Evolutionary conservation across 1,140 invertebrate species (phyloP), one percentile per base, ranked within the genome.

Genomic region (Armadillidium nasatum): DNA sequence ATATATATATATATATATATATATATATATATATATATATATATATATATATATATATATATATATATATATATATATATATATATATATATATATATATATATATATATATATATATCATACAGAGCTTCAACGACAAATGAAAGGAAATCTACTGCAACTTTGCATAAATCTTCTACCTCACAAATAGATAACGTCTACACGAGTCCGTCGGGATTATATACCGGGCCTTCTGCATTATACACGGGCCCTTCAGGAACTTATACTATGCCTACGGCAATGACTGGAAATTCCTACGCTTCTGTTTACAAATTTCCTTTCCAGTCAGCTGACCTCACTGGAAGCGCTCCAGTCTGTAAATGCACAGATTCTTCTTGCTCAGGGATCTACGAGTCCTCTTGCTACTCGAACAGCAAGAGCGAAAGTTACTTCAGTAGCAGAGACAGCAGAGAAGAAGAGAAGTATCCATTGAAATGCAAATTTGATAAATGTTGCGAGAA

Each of bases 261-360:
- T 13, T 60, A 60, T 19, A 60, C 50, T 15, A 60, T 60, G 19
- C 50, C 50, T 13, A 15, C 50, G 11, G 50, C 50, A 60, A 15
- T 60, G 50, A 60, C 50, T 15, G 50, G 50, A 13, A 60, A 60
- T 60, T 60, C 50, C 19, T 60, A 60, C 7, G 50, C 50, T 2
- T 60, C 50, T 60, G 50, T 60, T 15, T 60, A 60, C 19, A 60
- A 60, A 60, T 60, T 60, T 60, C 50, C 50, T 60, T 60, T 60
- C 50, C 50, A 60, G 50, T 60, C 50, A 13, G 7, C 50, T 19
- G 50, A 60, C 50, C 11, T 60, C 19, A 60, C 50, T 60, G 50
- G 50, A 60, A 60, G 50, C 19, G 11, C 19, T 13, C 50, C 50
- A 2, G 11, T 19, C 19, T 60, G 50, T 19, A 60, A 60, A 7